A percentile compares a stretch with the other conserved stretches of the same genome.
phyloP scores from a whole-genome alignment of 2,888 invertebrate species.

The Horisme vitalbata region DNA sequence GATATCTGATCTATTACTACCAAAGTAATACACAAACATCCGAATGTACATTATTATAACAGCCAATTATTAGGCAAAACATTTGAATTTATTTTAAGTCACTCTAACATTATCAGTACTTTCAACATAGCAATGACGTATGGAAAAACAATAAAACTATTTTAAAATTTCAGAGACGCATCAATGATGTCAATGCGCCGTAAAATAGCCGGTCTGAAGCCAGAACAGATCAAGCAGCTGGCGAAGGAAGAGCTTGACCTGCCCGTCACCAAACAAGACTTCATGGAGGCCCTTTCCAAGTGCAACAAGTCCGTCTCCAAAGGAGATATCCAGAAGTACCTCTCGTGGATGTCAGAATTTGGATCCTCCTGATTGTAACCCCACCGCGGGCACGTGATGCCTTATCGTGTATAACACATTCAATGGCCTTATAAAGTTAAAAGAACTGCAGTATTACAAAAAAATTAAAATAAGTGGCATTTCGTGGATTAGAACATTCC shows the following conservation, averaged over 20 bases:
- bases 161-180: slow-evolving; percentile 88
- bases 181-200: slow-evolving; percentile 99
- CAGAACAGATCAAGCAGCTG: slow-evolving; percentile 96
- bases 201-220: slow-evolving; percentile 95
- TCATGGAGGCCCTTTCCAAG: slow-evolving; percentile 95
- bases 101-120: no score
- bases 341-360: slow-evolving; percentile 98
- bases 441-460: slow-evolving; percentile 73
- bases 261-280: slow-evolving; percentile 96
- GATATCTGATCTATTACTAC: no score
- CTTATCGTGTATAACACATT: slow-evolving; percentile 30
- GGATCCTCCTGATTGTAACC: slow-evolving; percentile 91
- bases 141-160: slow-evolving; percentile 22
- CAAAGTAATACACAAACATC: no score
- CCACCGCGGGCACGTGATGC: slow-evolving; percentile 19
- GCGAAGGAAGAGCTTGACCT: slow-evolving; percentile 97
- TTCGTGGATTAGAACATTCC: slow-evolving; percentile 43
- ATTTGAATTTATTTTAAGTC: no score
- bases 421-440: slow-evolving; percentile 59
- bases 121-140: no score
- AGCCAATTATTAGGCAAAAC: no score
- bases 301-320: slow-evolving; percentile 98
- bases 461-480: slow-evolving; percentile 49
- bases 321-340: slow-evolving; percentile 97
- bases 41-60: no score